A percentile compares a stretch with the other conserved stretches of the same genome.
Conservation (phyloP, 2,888 invertebrate species). For the Xylophagus ater region DNA sequence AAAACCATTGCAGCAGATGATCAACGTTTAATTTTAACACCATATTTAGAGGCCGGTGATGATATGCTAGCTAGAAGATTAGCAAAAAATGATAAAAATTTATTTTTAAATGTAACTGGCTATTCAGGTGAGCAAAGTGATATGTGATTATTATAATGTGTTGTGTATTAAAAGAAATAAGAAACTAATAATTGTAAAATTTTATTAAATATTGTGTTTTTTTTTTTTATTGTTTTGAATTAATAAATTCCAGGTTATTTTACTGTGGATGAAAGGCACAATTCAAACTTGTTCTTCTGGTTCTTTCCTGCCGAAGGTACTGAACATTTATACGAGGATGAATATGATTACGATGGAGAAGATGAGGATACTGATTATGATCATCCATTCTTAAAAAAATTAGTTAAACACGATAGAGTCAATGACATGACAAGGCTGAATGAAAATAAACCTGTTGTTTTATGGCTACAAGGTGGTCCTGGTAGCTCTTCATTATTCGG, state of each 20-base stretch:
- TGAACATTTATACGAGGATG: constrained; percentile 39
- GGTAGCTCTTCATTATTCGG: constrained; percentile 48
- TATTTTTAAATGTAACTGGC: constrained; percentile 37
- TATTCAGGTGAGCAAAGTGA: constrained; percentile 36
- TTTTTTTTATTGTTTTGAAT: too few species aligned
- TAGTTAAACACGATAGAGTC: constrained; percentile 48
- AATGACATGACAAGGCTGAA: constrained; percentile 29
- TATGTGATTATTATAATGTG: not conserved
- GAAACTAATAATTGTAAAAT: not conserved
- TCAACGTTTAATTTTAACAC: constrained; percentile 34
- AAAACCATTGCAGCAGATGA: constrained; percentile 16
- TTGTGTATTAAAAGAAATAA: not conserved
- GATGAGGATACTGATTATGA: constrained; percentile 28
- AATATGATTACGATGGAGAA: constrained; percentile 41
- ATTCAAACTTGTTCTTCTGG: constrained; percentile 77
- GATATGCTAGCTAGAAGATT: constrained; percentile 19
- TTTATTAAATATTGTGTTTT: constrained; percentile 29
- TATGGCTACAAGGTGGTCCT: constrained; percentile 51
- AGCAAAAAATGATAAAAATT: constrained; percentile 29
- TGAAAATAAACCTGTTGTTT: constrained; percentile 44
- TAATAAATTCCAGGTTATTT: constrained; percentile 44
- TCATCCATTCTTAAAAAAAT: constrained; percentile 45
- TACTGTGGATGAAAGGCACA: constrained; percentile 61
- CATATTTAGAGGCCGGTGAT: constrained; percentile 31
- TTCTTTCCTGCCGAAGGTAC: constrained; percentile 52